phyloP scores from a whole-genome alignment of 2,113 vertebrate genomes.

The Mormoops blainvillei region DNA sequence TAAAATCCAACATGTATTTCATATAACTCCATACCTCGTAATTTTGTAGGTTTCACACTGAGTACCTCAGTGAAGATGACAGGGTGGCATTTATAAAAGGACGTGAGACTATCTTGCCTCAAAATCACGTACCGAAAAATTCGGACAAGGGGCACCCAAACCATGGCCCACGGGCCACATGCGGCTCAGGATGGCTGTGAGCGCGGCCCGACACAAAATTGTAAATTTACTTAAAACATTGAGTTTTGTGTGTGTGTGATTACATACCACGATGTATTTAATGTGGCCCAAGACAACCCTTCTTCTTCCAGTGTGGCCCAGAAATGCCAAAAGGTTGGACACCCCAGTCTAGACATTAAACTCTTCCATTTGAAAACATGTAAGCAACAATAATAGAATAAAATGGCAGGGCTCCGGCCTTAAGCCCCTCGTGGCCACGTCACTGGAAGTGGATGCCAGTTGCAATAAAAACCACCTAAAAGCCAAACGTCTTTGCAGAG shows the following conservation, averaged over 20 bases:
- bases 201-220: no score
- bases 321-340: no score
- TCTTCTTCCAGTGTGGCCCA: no score
- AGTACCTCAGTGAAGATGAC: background rate
- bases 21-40: background rate
- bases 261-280: no score
- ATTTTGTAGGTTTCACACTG: background rate
- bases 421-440: background rate
- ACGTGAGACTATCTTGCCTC: background rate
- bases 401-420: background rate
- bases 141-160: background rate
- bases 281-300: no score
- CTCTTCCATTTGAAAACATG: background rate
- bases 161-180: no score
- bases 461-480: background rate
- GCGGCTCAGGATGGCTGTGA: no score
- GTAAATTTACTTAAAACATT: no score
- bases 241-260: no score
- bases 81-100: background rate
- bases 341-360: background rate
- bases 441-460: background rate
- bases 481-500: slow-evolving; percentile 9
- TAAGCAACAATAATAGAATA: background rate
- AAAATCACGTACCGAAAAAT: background rate
- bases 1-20: background rate